Evolutionary conservation across 2,888 invertebrate genomes (phyloP).

Genomic region (Drosophila aldrichi): DNA sequence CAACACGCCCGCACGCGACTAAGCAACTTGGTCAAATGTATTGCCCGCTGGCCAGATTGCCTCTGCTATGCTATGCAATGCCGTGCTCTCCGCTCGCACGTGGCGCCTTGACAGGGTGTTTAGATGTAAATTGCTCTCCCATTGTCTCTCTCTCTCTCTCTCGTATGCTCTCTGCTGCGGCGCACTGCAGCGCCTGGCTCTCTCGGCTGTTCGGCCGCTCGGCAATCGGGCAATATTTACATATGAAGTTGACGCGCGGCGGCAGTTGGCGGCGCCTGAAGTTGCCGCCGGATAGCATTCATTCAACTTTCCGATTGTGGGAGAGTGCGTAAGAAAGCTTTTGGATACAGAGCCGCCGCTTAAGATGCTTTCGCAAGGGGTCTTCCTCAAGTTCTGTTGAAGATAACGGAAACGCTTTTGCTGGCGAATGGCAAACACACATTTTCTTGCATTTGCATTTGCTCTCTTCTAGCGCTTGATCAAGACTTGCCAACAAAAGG

Average conservation of each 20-base stretch:
- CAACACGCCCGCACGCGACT: conserved; percentile 83
- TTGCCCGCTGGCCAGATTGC: conserved; percentile 74
- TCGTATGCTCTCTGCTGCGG: conserved; percentile 32
- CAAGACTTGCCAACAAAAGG: not conserved
- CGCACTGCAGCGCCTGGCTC: conserved; percentile 19
- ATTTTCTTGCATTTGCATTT: no score
- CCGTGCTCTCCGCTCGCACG: conserved; percentile 40
- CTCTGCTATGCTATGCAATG: conserved; percentile 33
- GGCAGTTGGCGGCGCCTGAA: conserved; percentile 51
- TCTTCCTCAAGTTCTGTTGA: no score
- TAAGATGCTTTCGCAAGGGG: conserved; percentile 8
- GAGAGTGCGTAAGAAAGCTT: conserved; percentile 58
- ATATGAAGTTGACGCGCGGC: conserved; percentile 65
- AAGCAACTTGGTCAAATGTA: conserved; percentile 84
- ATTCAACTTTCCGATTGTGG: conserved; percentile 61
- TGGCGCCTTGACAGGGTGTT: conserved; percentile 37
- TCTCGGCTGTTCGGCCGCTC: conserved; percentile 14
- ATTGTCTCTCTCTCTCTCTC: not conserved
- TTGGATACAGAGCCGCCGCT: conserved; percentile 31
- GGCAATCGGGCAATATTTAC: conserved; percentile 70
- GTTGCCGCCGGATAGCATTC: conserved; percentile 59
- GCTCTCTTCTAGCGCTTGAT: not conserved
- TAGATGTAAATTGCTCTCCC: conserved; percentile 13
- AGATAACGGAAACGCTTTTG: not conserved
- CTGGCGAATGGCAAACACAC: not conserved